Evolutionary conservation across 2,888 invertebrate genomes (phyloP), one percentile per base, ranked within the genome.

Genomic region (Ethmia dodecea): DNA sequence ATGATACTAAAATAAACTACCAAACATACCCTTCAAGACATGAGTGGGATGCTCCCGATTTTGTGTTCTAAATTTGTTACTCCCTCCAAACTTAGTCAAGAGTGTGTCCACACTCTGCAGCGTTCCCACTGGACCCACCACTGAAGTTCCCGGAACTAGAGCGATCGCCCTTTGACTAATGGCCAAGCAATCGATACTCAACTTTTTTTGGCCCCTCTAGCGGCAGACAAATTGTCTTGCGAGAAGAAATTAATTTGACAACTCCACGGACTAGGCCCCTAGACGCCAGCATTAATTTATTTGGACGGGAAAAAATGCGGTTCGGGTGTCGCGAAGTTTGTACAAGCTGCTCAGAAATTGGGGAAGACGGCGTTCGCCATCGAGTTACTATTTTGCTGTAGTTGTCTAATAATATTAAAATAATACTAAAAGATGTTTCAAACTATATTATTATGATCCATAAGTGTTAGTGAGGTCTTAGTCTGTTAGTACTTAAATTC

Each of bases 171-270:
- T 37, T 43, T 55, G 56, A 76, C 71, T 76, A 77, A 81, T 81
- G 70, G 76, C 54, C 60, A 39, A 59, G 63, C 77, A 70, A 79
- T 79, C 81, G 77, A 81, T 74, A 67, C 63, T 52, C 56, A 63
- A 73, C 64, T 77, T 86, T 86, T 84, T 83, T 75, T 54, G 51
- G 55, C 52, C 67, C 74, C 71, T 57, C 60, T 55, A 61, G 64
- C 70, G 57, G 49, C 68, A 78, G 81, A 84, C 84, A 83, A 84
- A 84, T 86, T 74, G 84, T 81, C 80, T 81, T 76, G 71, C 73
- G 67, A 76, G 78, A 71, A 77, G 74, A 83, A 84, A 86, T 86
- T 86, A 86, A 86, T 86, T 86, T 86, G 86, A 84, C 84, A 81
- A 81, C 78, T 77, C 68, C 54, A 53, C 61, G 61, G 60, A 12